Evolutionary conservation across 2,888 invertebrate species (phyloP), one percentile per base, ranked within the genome.

Genomic region (Anorthoa munda): DNA sequence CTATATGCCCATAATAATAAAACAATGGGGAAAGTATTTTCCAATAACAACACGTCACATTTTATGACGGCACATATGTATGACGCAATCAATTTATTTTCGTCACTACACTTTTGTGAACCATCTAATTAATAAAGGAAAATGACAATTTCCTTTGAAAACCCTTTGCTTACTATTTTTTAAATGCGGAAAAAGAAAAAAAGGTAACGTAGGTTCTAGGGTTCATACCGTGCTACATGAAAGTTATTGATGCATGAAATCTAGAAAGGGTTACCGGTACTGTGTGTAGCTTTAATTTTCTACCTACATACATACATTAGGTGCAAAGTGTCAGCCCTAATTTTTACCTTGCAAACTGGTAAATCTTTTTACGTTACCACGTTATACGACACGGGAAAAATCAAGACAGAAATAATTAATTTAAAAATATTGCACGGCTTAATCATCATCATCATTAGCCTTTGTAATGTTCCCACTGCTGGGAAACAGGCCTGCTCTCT

Each of bases 21-120:
- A 77, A 50, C 39, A 55, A 77, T 4, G 15, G 9, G 3, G 1
- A 26, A 59, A 59, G 1, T 67, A 77, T 68, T 67, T 21, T 76
- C 12, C 18, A 63, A 45, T 17, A 18, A 23, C 23, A 48, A 48
- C 18, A 66, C 48, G 48, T 77, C 18, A 77, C 13, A 26, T 46
- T 56, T 65, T 58, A 31, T 50, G n/a, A 58, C 18, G 21, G 31
- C 59, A 45, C 21, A 18, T 64, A 53, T 79, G 23, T 60, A 4
- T 26, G 39, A 66, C 39, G 39, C n/a, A 53, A 66, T 31, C 31
- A 7, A 61, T 63, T 53, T 80, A 75, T 66, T 75, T 75, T 55
- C 31, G 48, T 63, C 61, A 53, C n/a, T 55, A 21, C 23, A 63
- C 48, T 75, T 67, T 23, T 2, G 46, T 50, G 45, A 67, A 55